Evolutionary conservation across 2,797 vertebrate genomes (phyloP).

Genomic region (Crax fasciolata): DNA sequence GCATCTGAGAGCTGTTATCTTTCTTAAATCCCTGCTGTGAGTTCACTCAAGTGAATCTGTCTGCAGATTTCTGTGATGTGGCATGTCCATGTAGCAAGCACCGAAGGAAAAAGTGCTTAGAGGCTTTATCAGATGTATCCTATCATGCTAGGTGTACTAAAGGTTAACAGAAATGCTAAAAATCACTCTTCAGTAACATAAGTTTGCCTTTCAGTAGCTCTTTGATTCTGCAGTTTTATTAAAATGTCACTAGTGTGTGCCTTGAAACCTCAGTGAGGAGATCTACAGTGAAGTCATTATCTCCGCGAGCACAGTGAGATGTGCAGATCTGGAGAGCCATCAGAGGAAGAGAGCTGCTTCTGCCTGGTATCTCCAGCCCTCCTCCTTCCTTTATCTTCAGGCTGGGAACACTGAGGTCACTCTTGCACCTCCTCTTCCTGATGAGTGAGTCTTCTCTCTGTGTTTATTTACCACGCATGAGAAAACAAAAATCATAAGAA

Average conservation of each 20-base stretch:
- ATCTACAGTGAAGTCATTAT: neutral
- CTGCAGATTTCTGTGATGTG: neutral
- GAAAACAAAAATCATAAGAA: neutral
- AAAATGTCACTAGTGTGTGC: neutral
- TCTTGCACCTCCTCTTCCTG: neutral
- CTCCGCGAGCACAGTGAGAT: neutral
- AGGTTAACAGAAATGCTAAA: neutral
- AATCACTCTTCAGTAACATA: neutral
- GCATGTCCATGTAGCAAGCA: accelerated
- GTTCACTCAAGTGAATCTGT: neutral
- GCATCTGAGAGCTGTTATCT: neutral
- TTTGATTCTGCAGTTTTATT: neutral
- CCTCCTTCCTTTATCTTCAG: neutral
- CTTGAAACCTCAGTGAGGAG: constrained; percentile 28
- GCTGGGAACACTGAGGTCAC: neutral
- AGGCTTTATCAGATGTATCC: neutral
- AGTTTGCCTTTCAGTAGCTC: neutral
- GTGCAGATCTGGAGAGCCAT: neutral
- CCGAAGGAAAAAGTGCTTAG: neutral
- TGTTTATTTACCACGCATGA: neutral
- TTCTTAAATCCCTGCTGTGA: neutral
- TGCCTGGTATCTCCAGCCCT: neutral
- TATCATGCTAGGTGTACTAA: neutral
- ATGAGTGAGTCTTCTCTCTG: neutral
- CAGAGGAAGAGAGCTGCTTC: neutral